Percentiles rank a stretch among this genome's conserved stretches.
Evolutionary conservation across 2,888 invertebrate genomes (phyloP).

Genomic region (Cephalotes varians): DNA sequence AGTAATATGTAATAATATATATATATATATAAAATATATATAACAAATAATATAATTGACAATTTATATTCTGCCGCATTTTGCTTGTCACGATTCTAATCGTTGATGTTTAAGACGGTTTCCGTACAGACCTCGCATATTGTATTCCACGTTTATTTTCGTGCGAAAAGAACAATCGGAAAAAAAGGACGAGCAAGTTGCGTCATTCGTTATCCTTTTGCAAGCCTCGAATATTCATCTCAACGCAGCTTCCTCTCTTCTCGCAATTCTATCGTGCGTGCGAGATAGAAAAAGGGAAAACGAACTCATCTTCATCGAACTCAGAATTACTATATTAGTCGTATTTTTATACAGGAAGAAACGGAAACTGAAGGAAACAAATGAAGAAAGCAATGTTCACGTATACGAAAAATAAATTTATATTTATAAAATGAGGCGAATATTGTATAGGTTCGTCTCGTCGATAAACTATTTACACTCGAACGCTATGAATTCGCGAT

Average conservation of each 20-base stretch:
- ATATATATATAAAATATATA: neutral
- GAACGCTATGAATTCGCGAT: slow-evolving; percentile 8
- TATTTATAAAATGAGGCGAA: slow-evolving; percentile 73
- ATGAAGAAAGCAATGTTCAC: slow-evolving; percentile 65
- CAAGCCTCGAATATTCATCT: neutral
- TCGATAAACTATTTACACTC: slow-evolving; percentile 24
- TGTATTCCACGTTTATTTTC: neutral
- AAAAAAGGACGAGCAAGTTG: neutral
- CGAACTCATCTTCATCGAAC: neutral
- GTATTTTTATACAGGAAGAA: neutral
- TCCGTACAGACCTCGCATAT: neutral
- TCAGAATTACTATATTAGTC: neutral
- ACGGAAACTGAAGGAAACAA: slow-evolving; percentile 61
- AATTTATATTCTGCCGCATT: neutral
- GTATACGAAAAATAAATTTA: slow-evolving; percentile 74
- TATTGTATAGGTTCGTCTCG: slow-evolving; percentile 27
- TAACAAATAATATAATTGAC: neutral
- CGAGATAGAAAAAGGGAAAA: neutral
- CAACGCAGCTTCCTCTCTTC: neutral
- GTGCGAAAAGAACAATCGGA: neutral
- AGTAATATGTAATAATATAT: neutral
- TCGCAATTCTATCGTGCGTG: neutral
- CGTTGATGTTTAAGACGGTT: neutral
- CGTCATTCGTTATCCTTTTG: neutral
- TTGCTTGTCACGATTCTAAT: neutral